phyloP scores from a whole-genome alignment of 1,140 invertebrate genomes.

The Helicoverpa armigera region DNA sequence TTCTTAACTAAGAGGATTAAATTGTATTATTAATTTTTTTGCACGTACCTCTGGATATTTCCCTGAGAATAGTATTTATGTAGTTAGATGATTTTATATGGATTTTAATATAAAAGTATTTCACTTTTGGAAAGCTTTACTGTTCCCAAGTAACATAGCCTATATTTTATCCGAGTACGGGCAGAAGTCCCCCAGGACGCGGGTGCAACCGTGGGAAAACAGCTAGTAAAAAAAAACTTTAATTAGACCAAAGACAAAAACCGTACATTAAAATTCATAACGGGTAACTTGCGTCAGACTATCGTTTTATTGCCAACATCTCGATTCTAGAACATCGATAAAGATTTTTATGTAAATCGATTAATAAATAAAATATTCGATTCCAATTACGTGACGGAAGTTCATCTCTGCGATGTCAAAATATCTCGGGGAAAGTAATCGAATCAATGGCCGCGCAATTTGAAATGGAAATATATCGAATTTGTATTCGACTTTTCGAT shows the following conservation, averaged over 20 bases:
- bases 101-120: too few species aligned
- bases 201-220: too few species aligned
- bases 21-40: conserved; percentile 20
- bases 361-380: conserved; percentile 43
- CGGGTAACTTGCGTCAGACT: too few species aligned
- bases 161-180: too few species aligned
- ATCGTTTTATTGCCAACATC: background rate
- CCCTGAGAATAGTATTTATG: too few species aligned
- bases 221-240: too few species aligned
- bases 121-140: too few species aligned
- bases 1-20: conserved; percentile 37
- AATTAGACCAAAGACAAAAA: too few species aligned
- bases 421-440: conserved; percentile 25
- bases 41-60: background rate
- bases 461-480: conserved; percentile 36
- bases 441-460: conserved; percentile 12
- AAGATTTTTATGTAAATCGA: conserved; percentile 32
- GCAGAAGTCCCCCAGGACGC: too few species aligned
- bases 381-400: conserved; percentile 36
- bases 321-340: conserved; percentile 2
- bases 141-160: too few species aligned
- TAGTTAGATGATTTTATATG: too few species aligned
- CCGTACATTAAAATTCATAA: too few species aligned
- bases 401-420: conserved; percentile 30
- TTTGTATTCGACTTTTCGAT: conserved; percentile 35